These are phyloP conservation scores for Columba livia DNA, from an alignment of 2,113 vertebrate species.

Conservation along the genomic window DNA sequence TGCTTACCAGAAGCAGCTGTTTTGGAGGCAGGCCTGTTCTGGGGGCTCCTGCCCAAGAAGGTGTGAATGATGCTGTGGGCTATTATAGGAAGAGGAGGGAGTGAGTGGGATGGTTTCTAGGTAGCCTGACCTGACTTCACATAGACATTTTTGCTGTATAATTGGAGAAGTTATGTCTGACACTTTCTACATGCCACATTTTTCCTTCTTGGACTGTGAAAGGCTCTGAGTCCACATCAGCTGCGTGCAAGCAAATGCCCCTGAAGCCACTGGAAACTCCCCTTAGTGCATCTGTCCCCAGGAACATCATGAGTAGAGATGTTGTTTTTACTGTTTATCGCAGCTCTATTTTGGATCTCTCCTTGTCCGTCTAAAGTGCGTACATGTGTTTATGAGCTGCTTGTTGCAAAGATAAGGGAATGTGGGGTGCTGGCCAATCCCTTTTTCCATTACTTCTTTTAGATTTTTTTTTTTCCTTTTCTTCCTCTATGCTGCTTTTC, in stretches of 20 bases:
- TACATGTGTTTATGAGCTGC: not conserved
- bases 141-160: not conserved
- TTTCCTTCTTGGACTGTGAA: not conserved
- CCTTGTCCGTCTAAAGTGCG: not conserved
- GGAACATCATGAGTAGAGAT: not conserved
- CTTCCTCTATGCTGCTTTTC: not conserved
- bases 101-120: not conserved
- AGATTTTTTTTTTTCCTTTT: not conserved
- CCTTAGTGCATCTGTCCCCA: not conserved
- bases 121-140: not conserved
- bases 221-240: not conserved
- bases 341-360: not conserved
- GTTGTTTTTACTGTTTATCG: not conserved
- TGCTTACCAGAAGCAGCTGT: not conserved
- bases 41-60: not conserved
- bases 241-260: not conserved
- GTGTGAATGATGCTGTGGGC: not conserved
- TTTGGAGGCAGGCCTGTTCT: not conserved
- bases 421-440: not conserved
- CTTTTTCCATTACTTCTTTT: not conserved
- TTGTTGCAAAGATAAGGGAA: constrained; percentile 13
- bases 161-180: not conserved
- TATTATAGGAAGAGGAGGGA: not conserved
- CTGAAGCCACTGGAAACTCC: not conserved
- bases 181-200: not conserved